These are phyloP conservation scores for Lasioglossum albipes DNA, from an alignment of 1,140 invertebrate species.

Conservation along the genomic window DNA sequence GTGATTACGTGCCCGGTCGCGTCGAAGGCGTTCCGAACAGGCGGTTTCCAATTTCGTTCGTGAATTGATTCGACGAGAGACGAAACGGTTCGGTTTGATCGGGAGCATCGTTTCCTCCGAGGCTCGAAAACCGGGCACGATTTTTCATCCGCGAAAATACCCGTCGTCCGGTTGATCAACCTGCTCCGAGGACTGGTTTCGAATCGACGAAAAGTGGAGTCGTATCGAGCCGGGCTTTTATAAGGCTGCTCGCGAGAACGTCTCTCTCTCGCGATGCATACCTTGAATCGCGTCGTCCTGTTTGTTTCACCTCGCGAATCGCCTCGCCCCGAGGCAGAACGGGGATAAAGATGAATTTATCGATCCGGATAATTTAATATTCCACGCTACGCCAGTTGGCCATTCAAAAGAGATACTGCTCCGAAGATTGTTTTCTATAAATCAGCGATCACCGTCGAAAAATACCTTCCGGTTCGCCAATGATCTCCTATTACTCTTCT, in stretches of 20 bases:
- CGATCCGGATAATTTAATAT: background rate
- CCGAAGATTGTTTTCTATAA: too few species aligned
- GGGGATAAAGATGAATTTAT: background rate
- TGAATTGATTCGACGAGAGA: background rate
- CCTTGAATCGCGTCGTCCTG: constrained; percentile 25
- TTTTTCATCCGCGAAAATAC: constrained; percentile 26
- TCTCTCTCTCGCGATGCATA: constrained; percentile 9
- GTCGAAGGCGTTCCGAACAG: background rate
- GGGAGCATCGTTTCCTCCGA: background rate
- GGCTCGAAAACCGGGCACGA: background rate
- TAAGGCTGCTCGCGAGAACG: background rate
- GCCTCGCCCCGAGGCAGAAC: background rate
- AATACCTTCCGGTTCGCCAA: too few species aligned
- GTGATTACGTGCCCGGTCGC: background rate
- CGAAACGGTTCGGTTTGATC: background rate
- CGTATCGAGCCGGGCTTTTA: constrained; percentile 26
- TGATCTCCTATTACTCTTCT: too few species aligned
- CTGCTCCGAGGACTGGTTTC: constrained; percentile 36
- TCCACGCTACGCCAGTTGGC: too few species aligned
- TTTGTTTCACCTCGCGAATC: constrained; percentile 7
- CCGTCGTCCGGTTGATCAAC: constrained; percentile 7
- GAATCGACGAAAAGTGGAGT: constrained; percentile 40
- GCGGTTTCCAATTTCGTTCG: background rate
- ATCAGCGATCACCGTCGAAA: too few species aligned
- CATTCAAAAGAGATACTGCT: too few species aligned